phyloP scores from a whole-genome alignment of 1,140 invertebrate genomes.

The Drosophila rhopaloa region DNA sequence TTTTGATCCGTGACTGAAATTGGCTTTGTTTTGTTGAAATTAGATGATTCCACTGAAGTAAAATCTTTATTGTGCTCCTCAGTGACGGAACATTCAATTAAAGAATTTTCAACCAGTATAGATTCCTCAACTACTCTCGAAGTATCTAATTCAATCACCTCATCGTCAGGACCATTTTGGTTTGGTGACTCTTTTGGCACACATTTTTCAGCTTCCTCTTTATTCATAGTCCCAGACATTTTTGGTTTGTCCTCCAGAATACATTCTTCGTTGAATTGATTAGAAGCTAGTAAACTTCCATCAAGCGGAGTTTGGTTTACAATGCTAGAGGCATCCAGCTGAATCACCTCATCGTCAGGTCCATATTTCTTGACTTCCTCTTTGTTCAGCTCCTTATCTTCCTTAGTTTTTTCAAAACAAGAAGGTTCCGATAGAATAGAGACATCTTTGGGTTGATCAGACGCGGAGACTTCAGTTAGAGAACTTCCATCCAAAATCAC shows the following conservation, averaged over 20 bases:
- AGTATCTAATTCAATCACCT: not conserved
- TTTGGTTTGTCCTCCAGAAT: no score
- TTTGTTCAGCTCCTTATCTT: not conserved
- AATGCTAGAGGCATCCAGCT: constrained; percentile 8
- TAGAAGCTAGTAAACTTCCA: no score
- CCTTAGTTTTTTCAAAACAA: not conserved
- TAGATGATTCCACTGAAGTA: no score
- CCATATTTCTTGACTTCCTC: not conserved
- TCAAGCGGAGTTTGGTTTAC: no score
- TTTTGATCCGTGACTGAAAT: not conserved
- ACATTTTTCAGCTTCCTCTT: not conserved
- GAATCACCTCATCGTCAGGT: constrained; percentile 1
- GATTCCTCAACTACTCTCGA: not conserved
- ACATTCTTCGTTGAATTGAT: no score
- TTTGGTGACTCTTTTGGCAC: no score
- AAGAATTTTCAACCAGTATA: no score
- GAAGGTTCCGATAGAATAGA: not conserved
- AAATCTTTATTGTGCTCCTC: no score
- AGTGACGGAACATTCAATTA: no score
- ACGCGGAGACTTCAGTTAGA: not conserved
- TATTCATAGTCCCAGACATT: no score
- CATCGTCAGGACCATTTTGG: not conserved
- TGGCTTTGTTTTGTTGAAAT: no score
- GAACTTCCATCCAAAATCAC: not conserved
- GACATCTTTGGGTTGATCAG: not conserved